phyloP scores from a whole-genome alignment of 1,140 invertebrate genomes.

The Papilio polytes region DNA sequence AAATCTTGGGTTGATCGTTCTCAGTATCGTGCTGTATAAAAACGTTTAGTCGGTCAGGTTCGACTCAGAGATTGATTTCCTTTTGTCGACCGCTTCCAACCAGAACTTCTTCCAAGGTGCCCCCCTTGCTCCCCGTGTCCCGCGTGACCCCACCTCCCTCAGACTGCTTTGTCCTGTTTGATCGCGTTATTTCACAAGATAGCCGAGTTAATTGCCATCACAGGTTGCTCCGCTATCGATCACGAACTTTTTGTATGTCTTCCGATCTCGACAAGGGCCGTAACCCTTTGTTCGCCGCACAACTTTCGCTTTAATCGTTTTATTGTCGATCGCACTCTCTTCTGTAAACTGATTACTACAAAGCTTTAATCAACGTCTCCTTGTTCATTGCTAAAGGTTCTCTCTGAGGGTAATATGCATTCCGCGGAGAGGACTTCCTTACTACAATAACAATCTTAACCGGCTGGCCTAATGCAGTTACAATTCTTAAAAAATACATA shows the following conservation, averaged over 20 bases:
- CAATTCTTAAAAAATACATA: neutral
- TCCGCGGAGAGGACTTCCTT: neutral
- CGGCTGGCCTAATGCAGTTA: conserved; percentile 4
- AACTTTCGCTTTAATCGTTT: conserved; percentile 17
- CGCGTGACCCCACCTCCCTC: conserved; percentile 7
- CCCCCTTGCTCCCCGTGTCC: conserved; percentile 33
- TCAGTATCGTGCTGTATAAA: conserved; percentile 45
- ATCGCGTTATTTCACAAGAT: conserved; percentile 74
- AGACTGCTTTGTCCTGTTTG: conserved; percentile 52
- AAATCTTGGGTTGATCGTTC: conserved; percentile 44
- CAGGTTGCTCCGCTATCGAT: conserved; percentile 70
- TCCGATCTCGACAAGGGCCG: conserved; percentile 49
- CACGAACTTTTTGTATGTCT: conserved; percentile 72
- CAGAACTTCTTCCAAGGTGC: conserved; percentile 50
- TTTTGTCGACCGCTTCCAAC: conserved; percentile 57
- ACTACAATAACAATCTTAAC: neutral
- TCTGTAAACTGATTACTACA: neutral
- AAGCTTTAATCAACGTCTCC: conserved; percentile 17
- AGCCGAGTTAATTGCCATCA: conserved; percentile 75
- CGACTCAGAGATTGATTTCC: conserved; percentile 75
- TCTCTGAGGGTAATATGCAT: neutral
- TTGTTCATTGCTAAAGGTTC: neutral
- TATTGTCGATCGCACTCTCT: neutral
- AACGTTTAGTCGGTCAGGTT: conserved; percentile 50
- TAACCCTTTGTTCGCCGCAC: neutral